Evolutionary conservation across 2,113 vertebrate species (phyloP).

Genomic region (Gasterosteus aculeatus): DNA sequence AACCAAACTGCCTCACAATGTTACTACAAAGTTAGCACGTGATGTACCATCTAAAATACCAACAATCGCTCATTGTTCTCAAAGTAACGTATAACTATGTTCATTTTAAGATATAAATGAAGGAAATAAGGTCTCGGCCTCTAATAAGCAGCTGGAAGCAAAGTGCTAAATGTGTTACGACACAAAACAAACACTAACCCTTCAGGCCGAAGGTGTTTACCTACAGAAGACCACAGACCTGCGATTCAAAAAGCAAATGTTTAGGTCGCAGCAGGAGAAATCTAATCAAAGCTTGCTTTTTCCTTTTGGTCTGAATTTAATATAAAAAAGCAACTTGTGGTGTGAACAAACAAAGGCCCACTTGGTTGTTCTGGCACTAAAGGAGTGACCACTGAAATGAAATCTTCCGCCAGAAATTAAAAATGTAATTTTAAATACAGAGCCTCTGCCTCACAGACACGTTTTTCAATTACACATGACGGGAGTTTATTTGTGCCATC

Average conservation of each 20-base stretch:
- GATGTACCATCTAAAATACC: no score
- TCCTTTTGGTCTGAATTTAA: conserved; percentile 8
- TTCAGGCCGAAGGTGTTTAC: neutral
- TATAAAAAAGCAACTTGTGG: conserved; percentile 11
- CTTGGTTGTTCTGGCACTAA: conserved; percentile 21
- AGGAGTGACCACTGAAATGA: neutral
- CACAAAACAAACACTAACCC: neutral
- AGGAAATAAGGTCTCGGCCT: no score
- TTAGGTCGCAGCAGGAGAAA: neutral
- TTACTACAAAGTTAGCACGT: no score
- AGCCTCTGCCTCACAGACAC: conserved; percentile 27
- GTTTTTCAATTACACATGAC: conserved; percentile 49
- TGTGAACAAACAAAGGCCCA: conserved; percentile 1
- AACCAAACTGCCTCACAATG: no score
- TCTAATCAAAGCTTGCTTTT: neutral
- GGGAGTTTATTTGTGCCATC: conserved; percentile 4
- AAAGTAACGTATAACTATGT: no score
- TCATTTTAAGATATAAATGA: no score
- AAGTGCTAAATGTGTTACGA: neutral
- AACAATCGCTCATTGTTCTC: no score
- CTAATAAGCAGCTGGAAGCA: no score
- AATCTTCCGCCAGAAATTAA: conserved; percentile 27
- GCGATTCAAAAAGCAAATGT: neutral
- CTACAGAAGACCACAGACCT: neutral
- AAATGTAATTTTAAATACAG: conserved; percentile 32